Percentiles rank a stretch among this genome's conserved stretches.
These are phyloP conservation scores for Edolisoma coerulescens DNA, from an alignment of 2,113 vertebrate genomes.

Conservation along the genomic window DNA sequence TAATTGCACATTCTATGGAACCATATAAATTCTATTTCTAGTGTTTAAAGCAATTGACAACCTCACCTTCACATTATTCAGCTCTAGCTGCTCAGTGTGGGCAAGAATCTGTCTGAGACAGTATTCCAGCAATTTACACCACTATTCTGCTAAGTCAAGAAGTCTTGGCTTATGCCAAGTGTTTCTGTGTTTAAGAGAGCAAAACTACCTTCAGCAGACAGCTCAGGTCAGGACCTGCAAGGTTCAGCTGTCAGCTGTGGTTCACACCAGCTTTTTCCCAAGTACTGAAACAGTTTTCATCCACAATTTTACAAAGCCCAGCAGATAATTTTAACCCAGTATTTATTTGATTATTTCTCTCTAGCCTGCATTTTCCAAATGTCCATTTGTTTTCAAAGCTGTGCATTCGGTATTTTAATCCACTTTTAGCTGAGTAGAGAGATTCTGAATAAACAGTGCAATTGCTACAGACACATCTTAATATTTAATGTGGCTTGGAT, in stretches of 20 bases:
- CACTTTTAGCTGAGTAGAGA: not conserved
- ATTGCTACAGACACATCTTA: not conserved
- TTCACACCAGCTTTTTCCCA: not conserved
- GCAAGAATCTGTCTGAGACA: not conserved
- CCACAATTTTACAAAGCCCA: not conserved
- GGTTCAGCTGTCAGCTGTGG: not conserved
- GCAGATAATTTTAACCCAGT: not conserved
- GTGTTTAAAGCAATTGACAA: not conserved
- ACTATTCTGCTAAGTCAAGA: not conserved
- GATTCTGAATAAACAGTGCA: not conserved
- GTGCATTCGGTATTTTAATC: not conserved
- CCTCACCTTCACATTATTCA: not conserved
- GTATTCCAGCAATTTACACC: not conserved
- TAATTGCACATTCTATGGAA: not conserved
- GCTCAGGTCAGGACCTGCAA: not conserved
- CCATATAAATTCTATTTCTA: not conserved
- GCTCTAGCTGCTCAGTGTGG: not conserved
- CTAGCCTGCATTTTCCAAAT: not conserved
- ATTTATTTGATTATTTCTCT: not conserved
- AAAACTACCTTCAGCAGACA: not conserved
- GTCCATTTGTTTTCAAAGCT: not conserved
- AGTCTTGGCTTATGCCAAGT: not conserved
- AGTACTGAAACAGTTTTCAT: not conserved
- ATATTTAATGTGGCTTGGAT: not conserved
- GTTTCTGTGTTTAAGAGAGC: not conserved